Percentiles rank a stretch among this genome's conserved stretches.
phyloP scores from a whole-genome alignment of 2,888 invertebrate species.

The Athalia rosae region DNA sequence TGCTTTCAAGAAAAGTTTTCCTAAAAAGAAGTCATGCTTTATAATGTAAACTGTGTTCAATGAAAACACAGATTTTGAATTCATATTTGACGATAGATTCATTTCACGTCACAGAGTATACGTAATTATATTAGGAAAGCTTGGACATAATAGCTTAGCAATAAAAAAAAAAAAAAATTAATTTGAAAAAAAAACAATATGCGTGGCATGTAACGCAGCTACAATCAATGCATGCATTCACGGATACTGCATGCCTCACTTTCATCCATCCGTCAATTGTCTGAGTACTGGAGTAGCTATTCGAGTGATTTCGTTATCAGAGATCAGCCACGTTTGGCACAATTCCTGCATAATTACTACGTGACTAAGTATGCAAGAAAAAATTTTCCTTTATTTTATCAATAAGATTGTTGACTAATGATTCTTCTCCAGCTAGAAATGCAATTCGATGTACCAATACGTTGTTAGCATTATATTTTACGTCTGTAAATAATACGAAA shows the following conservation, averaged over 20 bases:
- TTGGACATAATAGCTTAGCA: background rate
- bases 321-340: no score
- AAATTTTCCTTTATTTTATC: constrained; percentile 17
- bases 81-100: background rate
- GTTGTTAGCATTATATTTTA: constrained; percentile 3
- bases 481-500: constrained; percentile 21
- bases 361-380: background rate
- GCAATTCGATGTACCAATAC: constrained; percentile 33
- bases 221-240: constrained; percentile 13
- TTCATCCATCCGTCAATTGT: constrained; percentile 22
- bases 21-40: background rate
- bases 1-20: constrained; percentile 23
- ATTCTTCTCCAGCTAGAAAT: constrained; percentile 1
- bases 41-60: background rate
- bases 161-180: background rate
- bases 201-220: constrained; percentile 26
- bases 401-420: constrained; percentile 26
- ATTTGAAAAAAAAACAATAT: background rate
- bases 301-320: background rate
- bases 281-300: background rate
- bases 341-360: no score
- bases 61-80: background rate
- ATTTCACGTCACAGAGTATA: background rate
- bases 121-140: constrained; percentile 26
- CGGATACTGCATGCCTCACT: constrained; percentile 30